These are phyloP conservation scores for Buathra laborator DNA, from an alignment of 2,888 invertebrate genomes.

Conservation along the genomic window DNA sequence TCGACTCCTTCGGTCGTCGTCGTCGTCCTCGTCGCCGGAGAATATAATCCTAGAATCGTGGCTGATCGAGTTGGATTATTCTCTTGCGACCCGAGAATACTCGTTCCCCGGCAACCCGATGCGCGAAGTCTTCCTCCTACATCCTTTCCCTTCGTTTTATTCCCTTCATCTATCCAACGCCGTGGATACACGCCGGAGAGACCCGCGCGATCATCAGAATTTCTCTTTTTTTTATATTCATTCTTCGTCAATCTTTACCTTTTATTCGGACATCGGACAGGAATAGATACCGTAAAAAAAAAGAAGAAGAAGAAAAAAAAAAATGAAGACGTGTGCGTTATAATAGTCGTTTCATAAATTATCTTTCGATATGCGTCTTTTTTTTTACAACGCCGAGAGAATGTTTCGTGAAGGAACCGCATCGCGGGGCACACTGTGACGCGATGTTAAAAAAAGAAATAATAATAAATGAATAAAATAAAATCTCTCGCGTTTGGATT, in stretches of 20 bases:
- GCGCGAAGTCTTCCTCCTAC: neutral
- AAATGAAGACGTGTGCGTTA: neutral
- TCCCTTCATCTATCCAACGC: constrained; percentile 19
- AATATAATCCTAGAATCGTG: constrained; percentile 54
- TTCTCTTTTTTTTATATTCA: constrained; percentile 25
- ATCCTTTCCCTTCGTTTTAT: constrained; percentile 13
- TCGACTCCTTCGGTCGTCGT: neutral
- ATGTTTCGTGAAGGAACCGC: neutral
- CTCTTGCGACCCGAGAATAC: constrained; percentile 17
- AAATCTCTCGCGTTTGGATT: constrained; percentile 37
- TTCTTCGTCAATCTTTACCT: constrained; percentile 13
- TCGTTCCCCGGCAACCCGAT: constrained; percentile 17
- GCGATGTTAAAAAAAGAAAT: neutral
- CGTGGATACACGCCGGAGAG: neutral
- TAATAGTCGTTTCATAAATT: constrained; percentile 19
- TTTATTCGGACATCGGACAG: neutral
- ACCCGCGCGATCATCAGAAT: constrained; percentile 8
- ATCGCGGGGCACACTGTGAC: neutral
- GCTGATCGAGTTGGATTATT: constrained; percentile 51
- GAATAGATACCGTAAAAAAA: neutral
- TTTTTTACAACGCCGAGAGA: neutral
- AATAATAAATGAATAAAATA: constrained; percentile 29
- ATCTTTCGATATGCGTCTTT: constrained; percentile 18
- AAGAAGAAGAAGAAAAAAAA: neutral
- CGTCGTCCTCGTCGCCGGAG: constrained; percentile 21